Percentiles rank a stretch among this genome's conserved stretches.
Conservation (phyloP, 2,888 invertebrate genomes). For the Operophtera brumata region DNA sequence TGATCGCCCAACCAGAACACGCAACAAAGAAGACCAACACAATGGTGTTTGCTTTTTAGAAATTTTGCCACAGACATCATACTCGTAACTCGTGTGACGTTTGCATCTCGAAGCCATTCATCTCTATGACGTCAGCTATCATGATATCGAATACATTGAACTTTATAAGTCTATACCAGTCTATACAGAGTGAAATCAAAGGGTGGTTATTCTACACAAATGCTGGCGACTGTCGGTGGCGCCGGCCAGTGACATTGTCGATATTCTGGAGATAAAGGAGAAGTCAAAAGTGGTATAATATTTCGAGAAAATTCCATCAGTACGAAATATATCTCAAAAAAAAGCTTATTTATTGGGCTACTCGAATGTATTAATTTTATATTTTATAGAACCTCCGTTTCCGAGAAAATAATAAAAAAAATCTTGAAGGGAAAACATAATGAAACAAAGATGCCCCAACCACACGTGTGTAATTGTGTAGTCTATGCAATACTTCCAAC, state of each 20-base stretch:
- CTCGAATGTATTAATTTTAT: too few relatives aligned
- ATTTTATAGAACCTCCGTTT: too few relatives aligned
- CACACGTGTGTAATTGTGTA: too few relatives aligned
- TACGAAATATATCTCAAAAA: too few relatives aligned
- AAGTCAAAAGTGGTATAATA: too few relatives aligned
- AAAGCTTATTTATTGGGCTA: too few relatives aligned
- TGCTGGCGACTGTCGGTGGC: constrained; percentile 11
- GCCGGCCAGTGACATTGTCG: constrained; percentile 18
- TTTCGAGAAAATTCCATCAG: too few relatives aligned
- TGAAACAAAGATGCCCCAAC: too few relatives aligned
- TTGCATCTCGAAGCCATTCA: constrained; percentile 32
- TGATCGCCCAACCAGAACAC: constrained; percentile 53
- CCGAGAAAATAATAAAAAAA: too few relatives aligned
- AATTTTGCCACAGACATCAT: constrained; percentile 33
- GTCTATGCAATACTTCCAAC: too few relatives aligned
- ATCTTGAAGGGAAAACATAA: too few relatives aligned
- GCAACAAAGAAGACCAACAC: constrained; percentile 45
- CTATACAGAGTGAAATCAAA: constrained; percentile 8
- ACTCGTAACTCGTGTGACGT: constrained; percentile 31
- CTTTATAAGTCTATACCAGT: constrained; percentile 12
- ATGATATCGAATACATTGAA: constrained; percentile 42
- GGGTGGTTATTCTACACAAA: constrained; percentile 9
- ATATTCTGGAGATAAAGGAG: too few relatives aligned
- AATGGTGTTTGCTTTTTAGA: constrained; percentile 40
- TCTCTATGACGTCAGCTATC: constrained; percentile 44